Percentiles rank a stretch among this genome's conserved stretches.
These are phyloP conservation scores for Scaptomyza graminum DNA, from an alignment of 1,140 invertebrate genomes.

Conservation along the genomic window DNA sequence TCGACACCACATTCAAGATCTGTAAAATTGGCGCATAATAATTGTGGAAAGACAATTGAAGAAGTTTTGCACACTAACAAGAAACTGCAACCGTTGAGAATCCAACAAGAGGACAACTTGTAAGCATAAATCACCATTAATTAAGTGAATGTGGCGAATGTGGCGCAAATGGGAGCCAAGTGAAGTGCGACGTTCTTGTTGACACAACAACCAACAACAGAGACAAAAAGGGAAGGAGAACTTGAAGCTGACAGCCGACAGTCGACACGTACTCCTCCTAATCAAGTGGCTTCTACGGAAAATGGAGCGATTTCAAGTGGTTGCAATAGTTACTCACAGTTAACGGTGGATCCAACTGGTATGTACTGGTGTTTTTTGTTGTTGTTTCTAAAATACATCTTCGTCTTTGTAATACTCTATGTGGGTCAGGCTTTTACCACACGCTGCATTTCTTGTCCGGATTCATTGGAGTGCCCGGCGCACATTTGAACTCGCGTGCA, in stretches of 20 bases:
- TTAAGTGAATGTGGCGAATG: slow-evolving; percentile 52
- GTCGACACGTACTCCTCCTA: slow-evolving; percentile 25
- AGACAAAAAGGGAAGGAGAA: slow-evolving; percentile 23
- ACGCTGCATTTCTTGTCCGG: slow-evolving; percentile 91
- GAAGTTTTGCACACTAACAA: slow-evolving; percentile 34
- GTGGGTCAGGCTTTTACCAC: slow-evolving; percentile 51
- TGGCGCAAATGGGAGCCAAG: slow-evolving; percentile 35
- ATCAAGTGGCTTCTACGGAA: slow-evolving; percentile 29
- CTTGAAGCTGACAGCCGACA: slow-evolving; percentile 4
- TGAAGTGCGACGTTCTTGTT: slow-evolving; percentile 64
- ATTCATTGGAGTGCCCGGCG: slow-evolving; percentile 91
- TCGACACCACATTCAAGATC: background rate
- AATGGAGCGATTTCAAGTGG: slow-evolving; percentile 41
- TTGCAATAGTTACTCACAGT: slow-evolving; percentile 44
- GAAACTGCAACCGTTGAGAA: slow-evolving; percentile 1
- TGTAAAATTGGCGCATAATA: slow-evolving; percentile 26
- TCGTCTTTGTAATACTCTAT: slow-evolving; percentile 57
- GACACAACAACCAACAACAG: slow-evolving; percentile 46
- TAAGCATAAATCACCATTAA: slow-evolving; percentile 74
- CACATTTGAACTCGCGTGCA: slow-evolving; percentile 89
- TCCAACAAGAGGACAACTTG: slow-evolving; percentile 41
- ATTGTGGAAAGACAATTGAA: slow-evolving; percentile 68
- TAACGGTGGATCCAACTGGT: slow-evolving; percentile 30
- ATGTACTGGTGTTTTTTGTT: slow-evolving; percentile 15
- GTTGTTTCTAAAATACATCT: slow-evolving; percentile 35